Conservation (phyloP, 2,888 invertebrate genomes). For the Reticulitermes lucifugus region DNA sequence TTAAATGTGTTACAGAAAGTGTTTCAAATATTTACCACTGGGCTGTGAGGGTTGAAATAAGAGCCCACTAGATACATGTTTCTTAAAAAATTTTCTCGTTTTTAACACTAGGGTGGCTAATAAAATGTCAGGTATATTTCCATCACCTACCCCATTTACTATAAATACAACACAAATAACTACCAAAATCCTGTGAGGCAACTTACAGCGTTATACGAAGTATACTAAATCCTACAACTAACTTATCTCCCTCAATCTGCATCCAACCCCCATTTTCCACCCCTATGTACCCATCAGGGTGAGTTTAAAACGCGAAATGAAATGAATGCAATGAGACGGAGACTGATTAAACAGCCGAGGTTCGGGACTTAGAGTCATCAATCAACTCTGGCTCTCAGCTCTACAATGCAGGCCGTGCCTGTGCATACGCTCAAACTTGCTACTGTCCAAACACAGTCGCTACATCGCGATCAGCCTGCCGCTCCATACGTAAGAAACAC, state of each 20-base stretch:
- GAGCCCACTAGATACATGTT: too few species aligned
- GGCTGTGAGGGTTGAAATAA: too few species aligned
- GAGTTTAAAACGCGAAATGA: slow-evolving; percentile 40
- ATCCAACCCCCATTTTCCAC: neutral
- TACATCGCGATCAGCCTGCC: neutral
- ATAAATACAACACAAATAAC: neutral
- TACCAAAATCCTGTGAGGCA: neutral
- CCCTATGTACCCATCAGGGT: neutral
- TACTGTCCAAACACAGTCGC: slow-evolving; percentile 12
- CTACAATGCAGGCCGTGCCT: slow-evolving; percentile 24
- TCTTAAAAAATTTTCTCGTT: too few species aligned
- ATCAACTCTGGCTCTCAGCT: slow-evolving; percentile 27
- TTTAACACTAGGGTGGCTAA: neutral
- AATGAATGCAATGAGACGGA: slow-evolving; percentile 43
- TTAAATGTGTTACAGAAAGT: too few species aligned
- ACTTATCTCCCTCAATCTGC: slow-evolving; percentile 13
- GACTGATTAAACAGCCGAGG: slow-evolving; percentile 47
- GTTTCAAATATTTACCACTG: too few species aligned
- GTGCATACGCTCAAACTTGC: slow-evolving; percentile 43
- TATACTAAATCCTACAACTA: slow-evolving; percentile 11
- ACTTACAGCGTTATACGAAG: slow-evolving; percentile 2
- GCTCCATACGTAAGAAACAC: slow-evolving; percentile 1
- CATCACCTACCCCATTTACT: neutral
- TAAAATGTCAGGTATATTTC: neutral
- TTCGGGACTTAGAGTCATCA: slow-evolving; percentile 40